Evolutionary conservation across 1,140 invertebrate species (phyloP).

Genomic region (Phortica variegata): DNA sequence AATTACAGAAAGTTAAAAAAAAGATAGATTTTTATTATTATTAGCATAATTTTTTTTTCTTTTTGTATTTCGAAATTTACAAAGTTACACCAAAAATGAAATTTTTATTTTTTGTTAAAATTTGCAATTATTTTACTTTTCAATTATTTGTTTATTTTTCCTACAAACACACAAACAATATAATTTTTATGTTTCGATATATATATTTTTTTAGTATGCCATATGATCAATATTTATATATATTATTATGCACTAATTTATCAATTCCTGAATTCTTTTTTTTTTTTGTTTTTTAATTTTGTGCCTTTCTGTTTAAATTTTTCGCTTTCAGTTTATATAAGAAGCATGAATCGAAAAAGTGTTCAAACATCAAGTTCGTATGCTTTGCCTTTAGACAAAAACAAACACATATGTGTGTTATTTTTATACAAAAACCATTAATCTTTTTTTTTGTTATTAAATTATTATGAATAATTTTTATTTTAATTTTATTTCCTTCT

Average conservation of each 20-base stretch:
- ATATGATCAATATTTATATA: slow-evolving; percentile 2
- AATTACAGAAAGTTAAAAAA: not conserved
- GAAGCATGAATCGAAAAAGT: slow-evolving; percentile 1
- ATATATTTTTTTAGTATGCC: not conserved
- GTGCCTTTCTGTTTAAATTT: slow-evolving; percentile 5
- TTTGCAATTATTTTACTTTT: not conserved
- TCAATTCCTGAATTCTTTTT: slow-evolving; percentile 36
- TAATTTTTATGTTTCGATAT: not conserved
- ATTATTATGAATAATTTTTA: too few species aligned
- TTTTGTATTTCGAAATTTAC: not conserved
- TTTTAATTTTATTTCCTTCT: too few species aligned
- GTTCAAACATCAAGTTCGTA: too few species aligned
- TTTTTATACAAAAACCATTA: too few species aligned
- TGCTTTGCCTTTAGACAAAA: slow-evolving; percentile 11
- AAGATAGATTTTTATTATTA: not conserved
- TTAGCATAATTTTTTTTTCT: not conserved
- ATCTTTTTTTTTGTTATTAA: too few species aligned
- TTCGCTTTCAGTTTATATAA: slow-evolving; percentile 6
- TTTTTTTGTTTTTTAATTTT: slow-evolving; percentile 20
- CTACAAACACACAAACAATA: not conserved
- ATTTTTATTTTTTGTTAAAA: slow-evolving; percentile 13
- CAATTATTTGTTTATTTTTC: not conserved
- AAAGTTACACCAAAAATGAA: slow-evolving; percentile 25
- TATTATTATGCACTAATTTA: slow-evolving; percentile 28
- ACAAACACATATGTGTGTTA: slow-evolving; percentile 17